Evolutionary conservation across 2,888 invertebrate species (phyloP).

Genomic region (Tillus elongatus): DNA sequence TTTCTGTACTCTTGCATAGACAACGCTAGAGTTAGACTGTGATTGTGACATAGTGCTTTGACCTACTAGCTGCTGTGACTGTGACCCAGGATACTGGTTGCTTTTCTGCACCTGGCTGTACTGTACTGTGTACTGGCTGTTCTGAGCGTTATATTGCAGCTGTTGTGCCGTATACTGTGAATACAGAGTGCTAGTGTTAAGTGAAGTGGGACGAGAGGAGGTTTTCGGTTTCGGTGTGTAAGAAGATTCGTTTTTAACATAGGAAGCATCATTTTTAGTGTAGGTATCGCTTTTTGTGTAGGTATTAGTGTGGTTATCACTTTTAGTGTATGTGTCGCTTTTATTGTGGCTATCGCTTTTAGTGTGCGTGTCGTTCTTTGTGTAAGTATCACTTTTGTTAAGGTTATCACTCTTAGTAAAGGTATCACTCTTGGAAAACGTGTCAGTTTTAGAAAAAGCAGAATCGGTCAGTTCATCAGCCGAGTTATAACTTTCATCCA

Average conservation of each 20-base stretch:
- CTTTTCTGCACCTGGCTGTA: constrained; percentile 32
- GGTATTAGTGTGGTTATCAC: too few relatives aligned
- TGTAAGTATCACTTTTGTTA: neutral
- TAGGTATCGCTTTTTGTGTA: constrained; percentile 17
- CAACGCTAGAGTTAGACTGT: constrained; percentile 24
- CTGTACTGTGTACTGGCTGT: constrained; percentile 31
- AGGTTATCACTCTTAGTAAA: neutral
- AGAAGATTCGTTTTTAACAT: neutral
- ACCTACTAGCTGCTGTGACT: constrained; percentile 12
- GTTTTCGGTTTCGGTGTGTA: constrained; percentile 16
- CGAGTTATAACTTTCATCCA: constrained; percentile 63
- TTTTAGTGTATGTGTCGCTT: constrained; percentile 25
- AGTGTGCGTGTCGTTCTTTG: constrained; percentile 1
- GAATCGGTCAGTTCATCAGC: constrained; percentile 49
- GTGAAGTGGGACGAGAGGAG: constrained; percentile 23
- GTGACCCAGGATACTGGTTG: constrained; percentile 20
- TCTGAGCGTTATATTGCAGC: constrained; percentile 26
- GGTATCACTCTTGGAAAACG: constrained; percentile 13
- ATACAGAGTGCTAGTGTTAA: constrained; percentile 25
- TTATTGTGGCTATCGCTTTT: constrained; percentile 30
- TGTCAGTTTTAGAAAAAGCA: constrained; percentile 41
- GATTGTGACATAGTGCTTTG: constrained; percentile 6
- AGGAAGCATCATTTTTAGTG: constrained; percentile 4
- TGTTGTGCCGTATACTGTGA: constrained; percentile 25
- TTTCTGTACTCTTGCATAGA: constrained; percentile 49